These are phyloP conservation scores for Nesogale talazaci DNA, from an alignment of 2,113 vertebrate species.

Conservation along the genomic window DNA sequence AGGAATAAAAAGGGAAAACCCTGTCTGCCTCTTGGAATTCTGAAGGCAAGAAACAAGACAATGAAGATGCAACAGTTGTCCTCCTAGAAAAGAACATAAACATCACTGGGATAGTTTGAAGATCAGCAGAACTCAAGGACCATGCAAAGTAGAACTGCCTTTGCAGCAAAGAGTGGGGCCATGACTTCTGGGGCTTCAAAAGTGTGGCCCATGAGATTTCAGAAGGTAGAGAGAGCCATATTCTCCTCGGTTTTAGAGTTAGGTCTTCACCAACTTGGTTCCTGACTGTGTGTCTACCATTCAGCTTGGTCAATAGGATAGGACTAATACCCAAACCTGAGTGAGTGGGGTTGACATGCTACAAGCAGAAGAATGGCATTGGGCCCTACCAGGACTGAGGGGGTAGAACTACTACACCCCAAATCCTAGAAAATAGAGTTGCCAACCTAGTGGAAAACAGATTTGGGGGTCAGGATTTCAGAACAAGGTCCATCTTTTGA, in stretches of 20 bases:
- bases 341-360: no score
- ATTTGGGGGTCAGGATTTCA: not conserved
- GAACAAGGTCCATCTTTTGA: not conserved
- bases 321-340: not conserved
- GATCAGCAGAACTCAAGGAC: not conserved
- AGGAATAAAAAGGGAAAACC: not conserved
- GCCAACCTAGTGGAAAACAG: not conserved
- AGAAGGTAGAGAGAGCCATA: not conserved
- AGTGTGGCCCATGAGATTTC: not conserved
- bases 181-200: not conserved
- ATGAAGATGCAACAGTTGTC: not conserved
- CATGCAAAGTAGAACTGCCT: not conserved
- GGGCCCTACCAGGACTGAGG: no score
- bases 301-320: not conserved
- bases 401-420: no score
- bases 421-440: no score
- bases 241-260: not conserved
- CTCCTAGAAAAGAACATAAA: not conserved
- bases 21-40: not conserved
- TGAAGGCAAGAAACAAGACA: not conserved
- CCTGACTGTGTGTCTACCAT: no score
- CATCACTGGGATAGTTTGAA: no score
- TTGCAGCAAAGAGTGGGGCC: no score
- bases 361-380: no score
- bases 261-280: not conserved